These are phyloP conservation scores for Hydractinia echinata DNA, from an alignment of 30 jellyfish, hydroid and myxozoan genomes.

Conservation along the genomic window DNA sequence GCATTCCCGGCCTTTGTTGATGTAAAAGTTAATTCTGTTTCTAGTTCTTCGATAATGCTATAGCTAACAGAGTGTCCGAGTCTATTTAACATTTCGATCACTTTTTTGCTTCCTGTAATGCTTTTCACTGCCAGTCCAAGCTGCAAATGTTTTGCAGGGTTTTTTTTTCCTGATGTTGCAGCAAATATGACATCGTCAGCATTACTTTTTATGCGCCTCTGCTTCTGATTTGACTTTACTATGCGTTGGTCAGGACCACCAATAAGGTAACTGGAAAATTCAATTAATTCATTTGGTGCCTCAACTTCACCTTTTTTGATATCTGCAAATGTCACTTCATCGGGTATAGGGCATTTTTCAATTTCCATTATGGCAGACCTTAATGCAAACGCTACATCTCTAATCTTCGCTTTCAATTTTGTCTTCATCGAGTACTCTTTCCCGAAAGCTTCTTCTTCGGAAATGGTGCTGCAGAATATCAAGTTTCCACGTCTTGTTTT, in stretches of 20 bases:
- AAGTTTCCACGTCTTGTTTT: too few species aligned
- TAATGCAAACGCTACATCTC: slow-evolving; percentile 22
- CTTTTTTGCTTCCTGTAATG: not conserved
- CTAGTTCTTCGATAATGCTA: too few species aligned
- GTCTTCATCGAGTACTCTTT: slow-evolving; percentile 19
- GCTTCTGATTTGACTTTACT: slow-evolving; percentile 1
- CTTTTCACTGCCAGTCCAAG: slow-evolving; percentile 12
- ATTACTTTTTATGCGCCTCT: not conserved
- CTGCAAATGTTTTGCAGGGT: not conserved
- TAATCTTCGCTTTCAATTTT: not conserved
- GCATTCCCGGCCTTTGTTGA: too few species aligned
- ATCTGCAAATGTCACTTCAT: slow-evolving; percentile 9
- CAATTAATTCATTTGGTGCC: not conserved
- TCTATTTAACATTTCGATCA: too few species aligned
- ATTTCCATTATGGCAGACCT: too few species aligned
- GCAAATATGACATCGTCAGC: not conserved
- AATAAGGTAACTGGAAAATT: slow-evolving; percentile 4
- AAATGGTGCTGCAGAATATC: too few species aligned
- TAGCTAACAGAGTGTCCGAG: too few species aligned
- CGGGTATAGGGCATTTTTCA: not conserved
- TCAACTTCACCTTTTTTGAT: slow-evolving; percentile 21
- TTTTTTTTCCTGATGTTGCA: slow-evolving; percentile 21
- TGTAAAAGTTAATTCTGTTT: too few species aligned
- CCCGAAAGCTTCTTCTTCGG: not conserved
- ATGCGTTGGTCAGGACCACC: slow-evolving; percentile 7